Evolutionary conservation across 2,888 invertebrate genomes (phyloP).

Genomic region (Gisinianus flammeolus): DNA sequence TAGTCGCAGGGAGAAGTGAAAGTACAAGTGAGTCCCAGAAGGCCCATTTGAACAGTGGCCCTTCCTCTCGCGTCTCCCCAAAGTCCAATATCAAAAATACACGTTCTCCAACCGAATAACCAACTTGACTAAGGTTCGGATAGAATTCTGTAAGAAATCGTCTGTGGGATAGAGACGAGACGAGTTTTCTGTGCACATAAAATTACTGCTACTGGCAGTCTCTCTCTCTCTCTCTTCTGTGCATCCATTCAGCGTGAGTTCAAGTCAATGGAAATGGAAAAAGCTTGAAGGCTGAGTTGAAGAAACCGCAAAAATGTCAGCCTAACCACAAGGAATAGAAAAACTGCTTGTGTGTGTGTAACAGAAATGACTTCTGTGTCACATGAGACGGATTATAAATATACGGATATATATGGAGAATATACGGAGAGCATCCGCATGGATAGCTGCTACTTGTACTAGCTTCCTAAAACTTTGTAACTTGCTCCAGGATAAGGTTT

Average conservation of each 20-base stretch:
- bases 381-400: background rate
- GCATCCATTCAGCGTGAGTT: slow-evolving; percentile 1
- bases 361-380: background rate
- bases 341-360: slow-evolving; percentile 14
- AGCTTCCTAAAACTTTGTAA: background rate
- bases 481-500: slow-evolving; percentile 20
- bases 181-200: slow-evolving; percentile 23
- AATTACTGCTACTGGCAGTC: slow-evolving; percentile 31
- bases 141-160: background rate
- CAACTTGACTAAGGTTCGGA: background rate
- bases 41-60: slow-evolving; percentile 55
- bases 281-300: slow-evolving; percentile 30
- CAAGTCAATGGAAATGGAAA: slow-evolving; percentile 19
- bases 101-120: slow-evolving; percentile 18
- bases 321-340: slow-evolving; percentile 22
- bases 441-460: background rate
- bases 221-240: slow-evolving; percentile 9
- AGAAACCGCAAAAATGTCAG: slow-evolving; percentile 27
- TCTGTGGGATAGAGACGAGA: background rate
- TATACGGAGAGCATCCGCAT: background rate
- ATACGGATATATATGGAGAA: background rate
- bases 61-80: slow-evolving; percentile 48
- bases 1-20: slow-evolving; percentile 42
- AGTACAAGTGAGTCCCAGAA: slow-evolving; percentile 55
- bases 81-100: slow-evolving; percentile 57